These are phyloP conservation scores for Brachyistius frenatus DNA, from an alignment of 2,113 vertebrate species.

Conservation along the genomic window DNA sequence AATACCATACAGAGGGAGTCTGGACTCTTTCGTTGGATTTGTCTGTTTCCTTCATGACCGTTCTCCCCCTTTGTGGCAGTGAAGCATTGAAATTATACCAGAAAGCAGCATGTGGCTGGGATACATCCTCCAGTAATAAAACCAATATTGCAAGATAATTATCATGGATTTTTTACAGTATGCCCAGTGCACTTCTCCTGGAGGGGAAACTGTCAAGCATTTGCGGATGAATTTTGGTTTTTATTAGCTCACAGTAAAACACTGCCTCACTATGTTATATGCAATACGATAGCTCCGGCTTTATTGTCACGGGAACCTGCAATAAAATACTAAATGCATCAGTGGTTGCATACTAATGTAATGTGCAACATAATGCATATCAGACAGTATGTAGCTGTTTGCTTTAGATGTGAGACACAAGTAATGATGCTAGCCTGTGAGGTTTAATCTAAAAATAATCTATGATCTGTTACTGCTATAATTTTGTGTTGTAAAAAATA, in stretches of 20 bases:
- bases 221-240: conserved; percentile 80
- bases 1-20: conserved; percentile 8
- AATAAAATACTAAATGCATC: conserved; percentile 79
- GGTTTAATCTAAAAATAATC: background rate
- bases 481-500: background rate
- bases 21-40: conserved; percentile 35
- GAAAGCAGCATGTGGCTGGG: conserved; percentile 71
- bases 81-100: conserved; percentile 63
- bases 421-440: conserved; percentile 13
- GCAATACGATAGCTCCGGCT: conserved; percentile 71
- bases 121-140: conserved; percentile 81
- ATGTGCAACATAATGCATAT: conserved; percentile 61
- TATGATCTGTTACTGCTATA: background rate
- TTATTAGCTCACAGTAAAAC: conserved; percentile 83
- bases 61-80: conserved; percentile 32
- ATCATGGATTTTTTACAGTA: conserved; percentile 83
- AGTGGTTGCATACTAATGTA: conserved; percentile 76
- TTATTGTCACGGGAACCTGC: conserved; percentile 74
- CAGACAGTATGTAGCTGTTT: conserved; percentile 48
- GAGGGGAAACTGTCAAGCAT: conserved; percentile 78
- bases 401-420: conserved; percentile 40
- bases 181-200: conserved; percentile 77
- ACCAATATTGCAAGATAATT: conserved; percentile 84
- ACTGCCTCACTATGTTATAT: conserved; percentile 65
- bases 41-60: conserved; percentile 29